Conservation (phyloP, 2,888 invertebrate genomes). For the Yponomeuta evonymella region DNA sequence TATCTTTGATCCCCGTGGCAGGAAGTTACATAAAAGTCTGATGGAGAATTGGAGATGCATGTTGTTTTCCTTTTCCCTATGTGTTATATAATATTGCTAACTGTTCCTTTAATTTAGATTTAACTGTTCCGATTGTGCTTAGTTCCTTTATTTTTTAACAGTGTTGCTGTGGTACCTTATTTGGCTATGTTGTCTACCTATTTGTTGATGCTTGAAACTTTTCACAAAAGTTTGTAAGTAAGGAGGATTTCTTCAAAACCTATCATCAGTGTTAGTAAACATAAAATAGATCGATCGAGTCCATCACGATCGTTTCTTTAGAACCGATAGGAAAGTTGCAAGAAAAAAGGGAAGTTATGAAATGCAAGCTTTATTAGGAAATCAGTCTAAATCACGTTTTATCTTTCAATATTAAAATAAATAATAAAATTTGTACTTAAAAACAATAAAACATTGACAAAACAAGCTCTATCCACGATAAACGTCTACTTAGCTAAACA, state of each 20-base stretch:
- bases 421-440: constrained; percentile 43
- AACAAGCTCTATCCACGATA: constrained; percentile 51
- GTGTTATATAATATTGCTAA: neutral
- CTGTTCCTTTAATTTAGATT: neutral
- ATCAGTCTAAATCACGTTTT: constrained; percentile 66
- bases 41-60: no score
- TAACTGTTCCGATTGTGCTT: neutral
- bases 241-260: constrained; percentile 10
- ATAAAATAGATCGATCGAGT: constrained; percentile 42
- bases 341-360: constrained; percentile 25
- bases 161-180: neutral
- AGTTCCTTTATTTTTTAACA: neutral
- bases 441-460: constrained; percentile 40
- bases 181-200: neutral
- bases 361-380: constrained; percentile 73
- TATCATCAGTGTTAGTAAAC: constrained; percentile 42
- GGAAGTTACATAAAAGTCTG: no score
- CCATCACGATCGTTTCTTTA: constrained; percentile 47
- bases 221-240: neutral
- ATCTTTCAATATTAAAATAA: constrained; percentile 21
- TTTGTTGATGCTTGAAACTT: neutral
- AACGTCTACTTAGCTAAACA: constrained; percentile 52
- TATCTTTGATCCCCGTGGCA: constrained; percentile 18
- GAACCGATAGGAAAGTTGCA: constrained; percentile 26
- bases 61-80: no score